Percentiles rank a stretch among this genome's conserved stretches.
Conservation (phyloP, 1,140 invertebrate genomes). For the Tetramorium parvispinum region DNA sequence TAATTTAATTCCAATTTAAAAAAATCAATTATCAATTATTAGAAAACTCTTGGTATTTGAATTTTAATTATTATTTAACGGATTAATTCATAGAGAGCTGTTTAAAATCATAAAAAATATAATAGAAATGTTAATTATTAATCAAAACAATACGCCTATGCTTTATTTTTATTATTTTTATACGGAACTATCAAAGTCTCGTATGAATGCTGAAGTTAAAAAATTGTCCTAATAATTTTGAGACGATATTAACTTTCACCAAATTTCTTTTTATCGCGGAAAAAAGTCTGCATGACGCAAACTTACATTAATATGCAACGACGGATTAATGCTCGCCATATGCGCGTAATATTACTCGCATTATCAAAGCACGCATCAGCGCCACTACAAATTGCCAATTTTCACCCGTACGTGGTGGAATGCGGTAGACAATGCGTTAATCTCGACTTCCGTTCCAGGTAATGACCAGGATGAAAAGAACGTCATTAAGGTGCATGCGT, state of each 20-base stretch:
- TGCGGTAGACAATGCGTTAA: conserved; percentile 28
- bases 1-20: neutral
- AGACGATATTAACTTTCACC: conserved; percentile 21
- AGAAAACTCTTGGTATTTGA: neutral
- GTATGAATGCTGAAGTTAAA: neutral
- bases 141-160: neutral
- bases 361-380: conserved; percentile 29
- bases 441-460: conserved; percentile 29
- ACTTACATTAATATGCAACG: neutral
- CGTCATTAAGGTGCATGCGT: neutral
- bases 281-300: neutral
- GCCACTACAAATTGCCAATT: conserved; percentile 26
- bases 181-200: neutral
- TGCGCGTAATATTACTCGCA: conserved; percentile 23
- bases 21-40: neutral
- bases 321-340: neutral
- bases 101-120: neutral
- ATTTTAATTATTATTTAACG: too few relatives aligned
- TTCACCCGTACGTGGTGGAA: conserved; percentile 13
- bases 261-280: neutral
- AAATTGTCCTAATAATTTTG: neutral
- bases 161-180: neutral
- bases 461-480: conserved; percentile 61
- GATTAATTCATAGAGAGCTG: neutral
- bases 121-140: neutral